These are phyloP conservation scores for Macropis europaea DNA, from an alignment of 2,888 invertebrate species.

Conservation along the genomic window DNA sequence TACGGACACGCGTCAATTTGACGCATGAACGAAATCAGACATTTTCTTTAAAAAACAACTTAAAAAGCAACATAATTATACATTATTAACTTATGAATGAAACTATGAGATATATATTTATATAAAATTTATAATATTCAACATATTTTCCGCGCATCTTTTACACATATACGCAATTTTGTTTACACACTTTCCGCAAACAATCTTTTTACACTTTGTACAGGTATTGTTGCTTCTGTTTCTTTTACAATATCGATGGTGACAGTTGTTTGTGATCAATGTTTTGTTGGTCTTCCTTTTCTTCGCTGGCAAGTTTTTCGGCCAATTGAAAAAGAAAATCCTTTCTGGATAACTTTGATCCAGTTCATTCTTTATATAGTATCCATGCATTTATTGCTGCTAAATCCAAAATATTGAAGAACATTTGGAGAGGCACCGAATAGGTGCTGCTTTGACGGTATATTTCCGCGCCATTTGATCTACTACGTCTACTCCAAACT, in stretches of 20 bases:
- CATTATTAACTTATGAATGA: background rate
- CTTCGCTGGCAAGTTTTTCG: conserved; percentile 17
- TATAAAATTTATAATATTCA: conserved; percentile 10
- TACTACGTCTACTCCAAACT: conserved; percentile 9
- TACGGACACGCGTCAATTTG: conserved; percentile 14
- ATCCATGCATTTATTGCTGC: conserved; percentile 32
- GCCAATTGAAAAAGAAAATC: conserved; percentile 26
- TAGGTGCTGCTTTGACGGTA: conserved; percentile 9
- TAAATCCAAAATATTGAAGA: conserved; percentile 36
- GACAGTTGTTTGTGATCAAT: conserved; percentile 10
- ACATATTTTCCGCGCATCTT: conserved; percentile 17
- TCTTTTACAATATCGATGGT: conserved; percentile 19
- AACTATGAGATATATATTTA: conserved; percentile 6
- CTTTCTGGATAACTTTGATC: conserved; percentile 21
- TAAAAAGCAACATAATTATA: background rate
- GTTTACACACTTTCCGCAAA: conserved; percentile 6
- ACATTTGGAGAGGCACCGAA: conserved; percentile 27
- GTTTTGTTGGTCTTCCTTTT: conserved; percentile 8
- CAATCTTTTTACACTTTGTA: conserved; percentile 15
- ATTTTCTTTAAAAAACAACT: too few species aligned
- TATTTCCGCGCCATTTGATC: conserved; percentile 19
- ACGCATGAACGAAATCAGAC: conserved; percentile 14
- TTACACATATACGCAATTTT: conserved; percentile 9
- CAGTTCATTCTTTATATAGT: conserved; percentile 15
- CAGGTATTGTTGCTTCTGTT: conserved; percentile 20